A percentile compares a stretch with the other conserved stretches of the same genome.
These are phyloP conservation scores for Lissonota sp. DNA, from an alignment of 2,888 invertebrate species.

Conservation along the genomic window DNA sequence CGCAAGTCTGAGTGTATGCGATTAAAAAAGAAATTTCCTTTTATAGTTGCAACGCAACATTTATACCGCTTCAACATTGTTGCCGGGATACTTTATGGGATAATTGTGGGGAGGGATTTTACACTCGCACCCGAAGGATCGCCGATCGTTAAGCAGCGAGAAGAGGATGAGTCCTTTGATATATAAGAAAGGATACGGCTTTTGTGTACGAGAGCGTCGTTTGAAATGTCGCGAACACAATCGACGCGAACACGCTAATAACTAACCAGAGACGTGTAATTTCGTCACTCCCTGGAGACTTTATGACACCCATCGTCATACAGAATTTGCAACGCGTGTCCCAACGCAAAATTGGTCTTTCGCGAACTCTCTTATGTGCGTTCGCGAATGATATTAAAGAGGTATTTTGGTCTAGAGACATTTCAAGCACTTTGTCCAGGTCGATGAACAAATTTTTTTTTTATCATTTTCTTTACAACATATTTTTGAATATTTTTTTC, in stretches of 20 bases:
- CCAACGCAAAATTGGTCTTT: slow-evolving; percentile 21
- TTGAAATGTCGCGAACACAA: slow-evolving; percentile 63
- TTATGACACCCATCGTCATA: slow-evolving; percentile 58
- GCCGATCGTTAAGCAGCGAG: slow-evolving; percentile 46
- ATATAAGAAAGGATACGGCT: slow-evolving; percentile 1
- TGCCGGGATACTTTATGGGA: slow-evolving; percentile 8
- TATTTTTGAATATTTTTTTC: too few relatives aligned
- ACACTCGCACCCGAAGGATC: slow-evolving; percentile 23
- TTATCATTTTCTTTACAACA: too few relatives aligned
- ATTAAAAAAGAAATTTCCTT: slow-evolving; percentile 10
- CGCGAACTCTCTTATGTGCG: not conserved
- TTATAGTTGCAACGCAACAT: slow-evolving; percentile 27
- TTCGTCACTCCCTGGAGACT: slow-evolving; percentile 60
- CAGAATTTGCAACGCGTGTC: slow-evolving; percentile 61
- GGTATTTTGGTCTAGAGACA: too few relatives aligned
- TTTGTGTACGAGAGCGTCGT: slow-evolving; percentile 27
- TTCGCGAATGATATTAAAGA: slow-evolving; percentile 16
- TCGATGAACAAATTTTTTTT: too few relatives aligned
- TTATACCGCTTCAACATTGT: slow-evolving; percentile 27
- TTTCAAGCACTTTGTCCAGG: too few relatives aligned
- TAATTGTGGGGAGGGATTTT: slow-evolving; percentile 3
- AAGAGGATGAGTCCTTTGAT: slow-evolving; percentile 44
- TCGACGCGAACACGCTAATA: slow-evolving; percentile 53
- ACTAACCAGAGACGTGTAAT: slow-evolving; percentile 46
- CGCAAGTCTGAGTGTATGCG: too few relatives aligned